These are phyloP conservation scores for Pristis pectinata DNA, from an alignment of 2,797 vertebrate genomes.

Conservation along the genomic window DNA sequence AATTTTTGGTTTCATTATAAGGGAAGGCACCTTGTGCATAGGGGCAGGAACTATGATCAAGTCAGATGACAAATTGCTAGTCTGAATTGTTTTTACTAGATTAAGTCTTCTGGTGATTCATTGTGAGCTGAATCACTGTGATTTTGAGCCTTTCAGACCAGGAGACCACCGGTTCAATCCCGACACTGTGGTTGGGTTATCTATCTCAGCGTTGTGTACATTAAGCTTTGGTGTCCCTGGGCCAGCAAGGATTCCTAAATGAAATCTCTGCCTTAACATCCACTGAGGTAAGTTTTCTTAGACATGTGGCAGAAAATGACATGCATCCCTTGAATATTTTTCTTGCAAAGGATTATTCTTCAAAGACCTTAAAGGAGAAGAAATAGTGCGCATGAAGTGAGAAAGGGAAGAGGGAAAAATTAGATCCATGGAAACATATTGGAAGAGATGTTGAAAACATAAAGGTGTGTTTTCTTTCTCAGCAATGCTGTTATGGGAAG, in stretches of 20 bases:
- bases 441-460: background rate
- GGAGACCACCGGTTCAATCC: background rate
- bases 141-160: background rate
- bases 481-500: background rate
- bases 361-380: background rate
- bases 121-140: background rate
- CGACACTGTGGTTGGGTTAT: background rate
- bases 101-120: background rate
- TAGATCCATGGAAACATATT: background rate
- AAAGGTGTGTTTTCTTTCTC: background rate
- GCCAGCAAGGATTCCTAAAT: background rate
- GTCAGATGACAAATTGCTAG: background rate
- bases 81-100: background rate
- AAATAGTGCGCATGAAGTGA: background rate
- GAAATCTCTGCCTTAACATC: background rate
- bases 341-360: background rate
- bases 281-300: background rate
- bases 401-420: background rate
- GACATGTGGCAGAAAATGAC: background rate
- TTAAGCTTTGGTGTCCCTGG: background rate
- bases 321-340: background rate
- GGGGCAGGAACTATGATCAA: background rate
- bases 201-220: background rate
- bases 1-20: background rate
- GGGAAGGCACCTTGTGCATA: background rate